Base-by-base conservation (phyloP, 2,888 invertebrate species). In the Imbricaverruca yamaguchii region DNA sequence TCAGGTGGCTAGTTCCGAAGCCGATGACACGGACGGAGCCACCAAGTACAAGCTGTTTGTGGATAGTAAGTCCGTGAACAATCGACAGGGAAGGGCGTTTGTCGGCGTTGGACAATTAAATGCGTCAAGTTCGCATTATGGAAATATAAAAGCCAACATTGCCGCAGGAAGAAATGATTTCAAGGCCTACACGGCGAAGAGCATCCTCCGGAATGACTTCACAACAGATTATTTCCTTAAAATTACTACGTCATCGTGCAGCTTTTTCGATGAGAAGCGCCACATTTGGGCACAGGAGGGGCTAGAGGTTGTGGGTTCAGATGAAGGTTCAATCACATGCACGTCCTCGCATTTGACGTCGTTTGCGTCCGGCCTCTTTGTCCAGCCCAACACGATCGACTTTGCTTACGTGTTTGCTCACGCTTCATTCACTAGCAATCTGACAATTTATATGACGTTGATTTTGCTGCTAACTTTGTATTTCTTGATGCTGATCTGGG, bases 301-400 rank as follows among this genome's bases (percentile, higher is more conserved):
- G 15, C 74, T 83, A 25, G 69, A 81, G 82, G 83, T 83, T 9
- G 65, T 80, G 10, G 81, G 59, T 15, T 74, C 81, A 11, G 82
- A 81, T 18, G 21, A 69, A 13, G 80, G 61, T 9, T 53, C 63
- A 18, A 81, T 80, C n/a, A 65, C 39, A n/a, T 84, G 84, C 69
- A 57, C 63, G 23, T 63, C 83, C 18, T 63, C 81, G 56, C 89
- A 89, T 84, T 83, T 89, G 84, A 88, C 89, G 13, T 85, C 87
- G 25, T 89, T 89, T 84, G 87, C 87, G 13, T 87, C 87, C n/a
- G 88, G 88, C 56, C 87, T 87, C 85, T 86, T 87, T 23, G 87
- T 88, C 1, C 85, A 86, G 9, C 89, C 89, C 7, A 89, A 89
- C 84, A 85, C 86, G n/a, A 87, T 89, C n/a, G 87, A 89, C 85